A percentile compares a stretch with the other conserved stretches of the same genome.
Evolutionary conservation across 2,888 invertebrate species (phyloP).

Genomic region (Diaprepes abbreviatus): DNA sequence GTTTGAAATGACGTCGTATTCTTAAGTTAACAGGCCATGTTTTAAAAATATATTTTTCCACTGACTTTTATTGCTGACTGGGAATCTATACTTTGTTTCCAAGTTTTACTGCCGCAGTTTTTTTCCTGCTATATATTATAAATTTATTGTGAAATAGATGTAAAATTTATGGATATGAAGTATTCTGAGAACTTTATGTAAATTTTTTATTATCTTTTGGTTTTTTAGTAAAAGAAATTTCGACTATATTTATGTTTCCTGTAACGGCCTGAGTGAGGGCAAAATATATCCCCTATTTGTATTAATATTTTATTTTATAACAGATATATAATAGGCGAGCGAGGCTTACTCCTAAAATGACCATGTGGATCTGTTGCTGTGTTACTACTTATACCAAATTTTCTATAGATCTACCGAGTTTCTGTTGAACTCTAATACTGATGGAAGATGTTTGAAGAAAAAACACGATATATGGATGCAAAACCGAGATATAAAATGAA

Average conservation of each 20-base stretch:
- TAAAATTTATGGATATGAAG: constrained; percentile 7
- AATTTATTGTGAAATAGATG: constrained; percentile 21
- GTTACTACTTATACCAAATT: too few relatives aligned
- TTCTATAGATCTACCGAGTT: too few relatives aligned
- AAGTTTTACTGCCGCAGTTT: constrained; percentile 29
- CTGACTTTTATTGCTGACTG: constrained; percentile 56
- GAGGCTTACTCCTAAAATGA: too few relatives aligned
- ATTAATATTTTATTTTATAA: too few relatives aligned
- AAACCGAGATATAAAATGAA: too few relatives aligned
- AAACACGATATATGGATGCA: too few relatives aligned
- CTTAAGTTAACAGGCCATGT: constrained; percentile 58
- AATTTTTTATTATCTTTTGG: constrained; percentile 6
- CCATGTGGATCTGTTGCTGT: too few relatives aligned
- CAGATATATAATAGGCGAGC: too few relatives aligned
- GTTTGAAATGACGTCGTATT: constrained; percentile 49
- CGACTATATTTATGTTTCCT: background rate
- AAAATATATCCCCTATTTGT: too few relatives aligned
- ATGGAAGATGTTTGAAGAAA: too few relatives aligned
- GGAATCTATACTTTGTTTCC: constrained; percentile 37
- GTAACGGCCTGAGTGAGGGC: too few relatives aligned
- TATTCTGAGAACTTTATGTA: background rate
- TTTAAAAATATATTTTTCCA: constrained; percentile 53
- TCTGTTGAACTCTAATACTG: too few relatives aligned
- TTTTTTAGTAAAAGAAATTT: background rate
- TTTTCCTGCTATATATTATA: constrained; percentile 4